Evolutionary conservation across 2,113 vertebrate species (phyloP).

Genomic region (Hydrochoerus hydrochaeris): DNA sequence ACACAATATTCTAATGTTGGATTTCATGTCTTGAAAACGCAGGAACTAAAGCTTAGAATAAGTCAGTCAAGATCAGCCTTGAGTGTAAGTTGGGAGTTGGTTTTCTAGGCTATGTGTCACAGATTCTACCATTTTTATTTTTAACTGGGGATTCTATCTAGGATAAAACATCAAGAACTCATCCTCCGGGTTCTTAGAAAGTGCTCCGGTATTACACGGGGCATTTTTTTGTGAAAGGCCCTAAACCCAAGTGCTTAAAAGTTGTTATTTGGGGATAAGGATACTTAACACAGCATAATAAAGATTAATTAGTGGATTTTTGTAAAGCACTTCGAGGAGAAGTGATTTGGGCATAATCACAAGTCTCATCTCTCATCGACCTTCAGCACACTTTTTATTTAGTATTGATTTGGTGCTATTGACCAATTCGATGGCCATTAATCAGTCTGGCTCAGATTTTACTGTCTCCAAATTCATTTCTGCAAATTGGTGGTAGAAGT

Average conservation of each 20-base stretch:
- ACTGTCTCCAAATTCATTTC: constrained; percentile 60
- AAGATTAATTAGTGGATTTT: constrained; percentile 68
- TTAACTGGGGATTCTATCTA: background rate
- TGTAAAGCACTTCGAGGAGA: constrained; percentile 51
- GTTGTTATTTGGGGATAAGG: constrained; percentile 47
- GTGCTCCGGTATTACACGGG: background rate
- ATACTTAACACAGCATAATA: constrained; percentile 23
- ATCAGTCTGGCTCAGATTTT: constrained; percentile 58
- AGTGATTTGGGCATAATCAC: constrained; percentile 65
- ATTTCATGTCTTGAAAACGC: constrained; percentile 43
- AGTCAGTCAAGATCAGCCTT: background rate
- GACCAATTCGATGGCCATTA: constrained; percentile 65
- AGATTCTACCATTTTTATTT: background rate
- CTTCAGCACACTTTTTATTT: constrained; percentile 73
- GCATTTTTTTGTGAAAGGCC: background rate
- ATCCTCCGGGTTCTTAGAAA: background rate
- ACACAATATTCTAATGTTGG: background rate
- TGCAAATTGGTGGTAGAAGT: constrained; percentile 7
- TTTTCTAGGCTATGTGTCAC: background rate
- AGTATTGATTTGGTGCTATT: constrained; percentile 64
- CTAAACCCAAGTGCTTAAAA: background rate
- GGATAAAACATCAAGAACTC: background rate
- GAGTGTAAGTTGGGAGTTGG: background rate
- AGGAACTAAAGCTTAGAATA: background rate
- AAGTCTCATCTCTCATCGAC: constrained; percentile 67